Percentiles rank a stretch among this genome's conserved stretches.
These are phyloP conservation scores for Pammene fasciana DNA, from an alignment of 2,888 invertebrate species.

Conservation along the genomic window DNA sequence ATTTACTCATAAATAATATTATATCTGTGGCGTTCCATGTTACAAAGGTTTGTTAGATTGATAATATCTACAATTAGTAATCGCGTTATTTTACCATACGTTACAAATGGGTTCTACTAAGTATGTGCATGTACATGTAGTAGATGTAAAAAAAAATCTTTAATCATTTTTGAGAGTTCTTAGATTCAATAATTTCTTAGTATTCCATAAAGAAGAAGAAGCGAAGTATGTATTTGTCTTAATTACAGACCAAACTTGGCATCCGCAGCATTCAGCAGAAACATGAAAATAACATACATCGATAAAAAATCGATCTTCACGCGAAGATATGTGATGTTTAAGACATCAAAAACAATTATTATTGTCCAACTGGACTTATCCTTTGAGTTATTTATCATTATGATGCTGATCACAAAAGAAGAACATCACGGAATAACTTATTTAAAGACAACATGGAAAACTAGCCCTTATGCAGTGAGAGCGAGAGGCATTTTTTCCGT, in stretches of 20 bases:
- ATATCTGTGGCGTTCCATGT: too few species aligned
- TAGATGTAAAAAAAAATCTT: too few species aligned
- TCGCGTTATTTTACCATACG: too few species aligned
- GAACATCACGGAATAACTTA: conserved; percentile 77
- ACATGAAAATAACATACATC: conserved; percentile 20
- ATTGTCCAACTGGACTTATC: conserved; percentile 77
- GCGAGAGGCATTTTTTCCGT: conserved; percentile 59
- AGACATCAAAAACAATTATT: conserved; percentile 83
- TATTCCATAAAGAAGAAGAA: too few species aligned
- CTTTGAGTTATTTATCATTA: conserved; percentile 81
- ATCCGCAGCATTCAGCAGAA: conserved; percentile 3
- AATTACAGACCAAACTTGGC: conserved; percentile 1
- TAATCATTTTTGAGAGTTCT: too few species aligned
- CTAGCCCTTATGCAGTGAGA: conserved; percentile 57
- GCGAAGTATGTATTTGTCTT: neutral
- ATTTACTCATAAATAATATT: too few species aligned
- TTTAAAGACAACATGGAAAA: conserved; percentile 64
- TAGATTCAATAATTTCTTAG: too few species aligned
- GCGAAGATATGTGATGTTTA: conserved; percentile 72
- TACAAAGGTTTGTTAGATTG: too few species aligned
- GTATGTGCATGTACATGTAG: too few species aligned
- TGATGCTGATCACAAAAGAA: conserved; percentile 80
- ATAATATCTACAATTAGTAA: too few species aligned
- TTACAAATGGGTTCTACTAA: too few species aligned
- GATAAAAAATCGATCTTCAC: conserved; percentile 53